Conservation (phyloP, 2,113 vertebrate species). For the Mellivora capensis region DNA sequence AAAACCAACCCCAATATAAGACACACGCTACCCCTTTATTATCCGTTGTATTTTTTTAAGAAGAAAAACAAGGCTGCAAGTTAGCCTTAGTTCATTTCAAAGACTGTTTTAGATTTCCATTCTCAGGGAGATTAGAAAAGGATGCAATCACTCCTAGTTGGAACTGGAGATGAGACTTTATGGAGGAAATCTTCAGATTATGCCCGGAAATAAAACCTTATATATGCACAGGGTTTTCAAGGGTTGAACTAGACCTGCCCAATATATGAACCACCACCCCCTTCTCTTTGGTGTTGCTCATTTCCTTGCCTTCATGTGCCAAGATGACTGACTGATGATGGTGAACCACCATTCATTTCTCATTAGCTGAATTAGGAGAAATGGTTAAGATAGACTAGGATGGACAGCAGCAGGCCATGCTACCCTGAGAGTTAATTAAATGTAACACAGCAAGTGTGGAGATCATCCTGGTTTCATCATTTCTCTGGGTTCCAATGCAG, state of each 20-base stretch:
- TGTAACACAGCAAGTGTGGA: neutral
- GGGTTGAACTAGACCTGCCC: neutral
- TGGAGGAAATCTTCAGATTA: neutral
- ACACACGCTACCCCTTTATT: neutral
- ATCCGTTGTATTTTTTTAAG: neutral
- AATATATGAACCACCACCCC: neutral
- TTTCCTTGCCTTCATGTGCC: neutral
- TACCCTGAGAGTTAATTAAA: slow-evolving; percentile 13
- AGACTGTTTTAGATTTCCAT: neutral
- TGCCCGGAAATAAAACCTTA: neutral
- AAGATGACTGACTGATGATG: neutral
- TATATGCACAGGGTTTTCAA: neutral
- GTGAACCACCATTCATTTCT: neutral
- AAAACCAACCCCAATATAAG: neutral
- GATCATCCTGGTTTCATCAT: neutral
- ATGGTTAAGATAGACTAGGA: neutral
- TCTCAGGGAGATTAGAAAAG: neutral
- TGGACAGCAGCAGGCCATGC: neutral
- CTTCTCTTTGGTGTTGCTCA: neutral
- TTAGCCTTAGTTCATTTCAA: neutral
- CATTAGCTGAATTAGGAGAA: neutral
- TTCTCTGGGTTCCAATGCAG: neutral
- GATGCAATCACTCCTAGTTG: neutral
- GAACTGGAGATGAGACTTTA: neutral
- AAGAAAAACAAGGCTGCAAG: neutral